Conservation (phyloP, 2,797 vertebrate genomes). For the Gymnocypris eckloni region DNA sequence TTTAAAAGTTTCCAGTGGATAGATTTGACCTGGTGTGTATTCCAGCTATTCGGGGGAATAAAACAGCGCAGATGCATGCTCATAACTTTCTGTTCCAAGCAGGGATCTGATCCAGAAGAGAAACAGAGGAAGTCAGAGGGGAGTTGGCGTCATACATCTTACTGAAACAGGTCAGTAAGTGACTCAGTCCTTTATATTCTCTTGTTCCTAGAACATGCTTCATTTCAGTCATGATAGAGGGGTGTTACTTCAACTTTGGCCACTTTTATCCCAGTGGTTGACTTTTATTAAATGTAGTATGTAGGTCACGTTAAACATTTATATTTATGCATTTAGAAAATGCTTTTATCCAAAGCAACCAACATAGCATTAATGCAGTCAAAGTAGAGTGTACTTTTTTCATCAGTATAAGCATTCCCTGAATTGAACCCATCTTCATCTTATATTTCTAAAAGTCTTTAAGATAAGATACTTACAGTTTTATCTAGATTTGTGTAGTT, state of each 20-base stretch:
- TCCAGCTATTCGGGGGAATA: conserved; percentile 45
- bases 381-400: neutral
- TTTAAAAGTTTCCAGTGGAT: conserved; percentile 47
- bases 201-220: conserved; percentile 14
- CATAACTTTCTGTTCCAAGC: conserved; percentile 39
- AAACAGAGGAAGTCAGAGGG: conserved; percentile 44
- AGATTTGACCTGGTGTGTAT: conserved; percentile 42
- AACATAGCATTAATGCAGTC: neutral
- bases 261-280: neutral
- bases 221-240: neutral
- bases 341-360: neutral
- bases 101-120: conserved; percentile 34
- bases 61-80: conserved; percentile 31
- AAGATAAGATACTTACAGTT: neutral
- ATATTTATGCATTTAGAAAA: conserved; percentile 33
- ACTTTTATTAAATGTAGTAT: neutral
- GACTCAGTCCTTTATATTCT: conserved; percentile 10
- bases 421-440: neutral
- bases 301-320: neutral
- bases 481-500: neutral
- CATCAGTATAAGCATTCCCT: neutral
- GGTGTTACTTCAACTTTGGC: neutral
- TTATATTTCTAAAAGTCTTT: neutral
- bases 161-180: conserved; percentile 19
- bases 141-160: conserved; percentile 45